These are phyloP conservation scores for Myotis brandtii DNA, from an alignment of 2,113 vertebrate genomes.

Conservation along the genomic window DNA sequence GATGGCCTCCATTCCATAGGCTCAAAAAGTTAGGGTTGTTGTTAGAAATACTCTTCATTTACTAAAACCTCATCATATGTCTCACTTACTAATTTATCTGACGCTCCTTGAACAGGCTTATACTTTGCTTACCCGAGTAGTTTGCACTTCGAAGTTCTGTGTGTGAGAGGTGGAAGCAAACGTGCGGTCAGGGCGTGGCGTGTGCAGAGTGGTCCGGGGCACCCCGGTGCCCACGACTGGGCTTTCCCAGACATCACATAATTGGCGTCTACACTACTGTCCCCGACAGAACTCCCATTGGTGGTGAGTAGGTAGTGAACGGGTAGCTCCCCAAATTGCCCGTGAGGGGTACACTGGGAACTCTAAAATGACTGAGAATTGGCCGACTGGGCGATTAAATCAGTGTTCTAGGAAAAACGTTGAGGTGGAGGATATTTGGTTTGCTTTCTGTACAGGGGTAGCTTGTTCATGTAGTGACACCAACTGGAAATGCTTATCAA, in stretches of 20 bases:
- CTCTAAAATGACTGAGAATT: neutral
- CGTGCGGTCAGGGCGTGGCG: fast-evolving
- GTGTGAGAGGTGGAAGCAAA: neutral
- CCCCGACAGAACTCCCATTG: fast-evolving
- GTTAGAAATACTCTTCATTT: neutral
- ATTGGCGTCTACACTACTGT: fast-evolving
- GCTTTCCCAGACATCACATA: fast-evolving
- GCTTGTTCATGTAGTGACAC: neutral
- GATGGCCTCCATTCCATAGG: fast-evolving
- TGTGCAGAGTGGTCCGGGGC: neutral
- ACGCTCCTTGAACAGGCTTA: neutral
- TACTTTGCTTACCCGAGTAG: fast-evolving
- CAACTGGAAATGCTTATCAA: neutral
- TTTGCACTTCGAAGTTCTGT: fast-evolving
- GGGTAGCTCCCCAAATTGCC: fast-evolving
- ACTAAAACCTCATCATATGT: fast-evolving
- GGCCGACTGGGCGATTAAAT: neutral
- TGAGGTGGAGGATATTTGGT: fast-evolving
- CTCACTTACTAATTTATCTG: neutral
- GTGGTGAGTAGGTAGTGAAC: fast-evolving
- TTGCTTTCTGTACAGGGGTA: neutral
- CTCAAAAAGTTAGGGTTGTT: neutral
- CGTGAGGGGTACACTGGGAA: fast-evolving
- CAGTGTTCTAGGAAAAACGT: neutral
- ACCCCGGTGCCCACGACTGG: fast-evolving